Conservation (phyloP, 2,113 vertebrate genomes). For the Solenodon paradoxus region DNA sequence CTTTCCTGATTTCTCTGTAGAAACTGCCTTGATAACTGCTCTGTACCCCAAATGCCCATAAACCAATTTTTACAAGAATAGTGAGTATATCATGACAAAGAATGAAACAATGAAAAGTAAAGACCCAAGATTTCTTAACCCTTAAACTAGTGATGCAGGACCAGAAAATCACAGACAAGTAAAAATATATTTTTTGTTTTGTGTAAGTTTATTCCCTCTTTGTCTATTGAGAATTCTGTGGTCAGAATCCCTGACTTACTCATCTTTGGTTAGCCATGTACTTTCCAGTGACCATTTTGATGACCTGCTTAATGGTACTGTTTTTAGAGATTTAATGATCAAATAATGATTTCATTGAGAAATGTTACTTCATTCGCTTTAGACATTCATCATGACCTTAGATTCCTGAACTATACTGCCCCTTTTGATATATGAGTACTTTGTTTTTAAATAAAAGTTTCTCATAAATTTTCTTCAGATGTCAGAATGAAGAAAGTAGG, state of each 20-base stretch:
- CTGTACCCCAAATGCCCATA: not conserved
- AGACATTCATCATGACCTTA: not conserved
- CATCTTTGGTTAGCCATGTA: not conserved
- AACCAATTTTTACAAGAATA: not conserved
- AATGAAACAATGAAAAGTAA: not conserved
- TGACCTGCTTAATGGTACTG: not conserved
- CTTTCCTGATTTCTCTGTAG: not conserved
- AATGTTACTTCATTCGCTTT: not conserved
- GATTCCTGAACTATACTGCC: not conserved
- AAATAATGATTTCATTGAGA: slow-evolving; percentile 50
- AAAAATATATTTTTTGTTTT: not conserved
- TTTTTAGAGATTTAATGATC: slow-evolving; percentile 43
- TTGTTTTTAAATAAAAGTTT: slow-evolving; percentile 39
- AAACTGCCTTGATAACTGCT: not conserved
- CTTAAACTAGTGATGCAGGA: not conserved
- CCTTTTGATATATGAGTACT: not conserved
- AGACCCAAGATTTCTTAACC: not conserved
- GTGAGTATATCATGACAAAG: not conserved
- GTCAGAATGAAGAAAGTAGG: slow-evolving; percentile 26
- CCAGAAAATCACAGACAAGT: not conserved
- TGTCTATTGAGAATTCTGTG: not conserved
- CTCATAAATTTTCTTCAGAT: slow-evolving; percentile 55
- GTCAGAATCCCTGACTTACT: not conserved
- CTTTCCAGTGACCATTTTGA: not conserved
- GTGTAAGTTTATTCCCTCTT: not conserved